A percentile compares a stretch with the other conserved stretches of the same genome.
phyloP scores from a whole-genome alignment of 2,113 vertebrate species.

The Syngnathus scovelli region DNA sequence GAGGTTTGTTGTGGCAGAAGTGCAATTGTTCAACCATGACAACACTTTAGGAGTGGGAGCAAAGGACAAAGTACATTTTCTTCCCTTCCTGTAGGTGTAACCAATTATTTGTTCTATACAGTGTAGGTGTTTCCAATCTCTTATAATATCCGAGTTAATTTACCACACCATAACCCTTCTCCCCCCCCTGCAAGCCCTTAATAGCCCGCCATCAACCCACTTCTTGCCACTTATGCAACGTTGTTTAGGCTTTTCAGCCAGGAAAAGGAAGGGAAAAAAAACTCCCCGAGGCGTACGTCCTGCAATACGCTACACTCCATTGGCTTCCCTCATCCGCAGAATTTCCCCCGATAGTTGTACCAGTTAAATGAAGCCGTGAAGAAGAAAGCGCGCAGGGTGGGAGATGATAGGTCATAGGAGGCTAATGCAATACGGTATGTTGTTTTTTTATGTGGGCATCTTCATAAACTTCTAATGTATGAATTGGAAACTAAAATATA shows the following conservation, averaged over 20 bases:
- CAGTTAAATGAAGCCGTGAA: slow-evolving; percentile 70
- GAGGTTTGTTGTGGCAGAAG: background rate
- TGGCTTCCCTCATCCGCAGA: slow-evolving; percentile 71
- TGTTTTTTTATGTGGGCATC: background rate
- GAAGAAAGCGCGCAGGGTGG: slow-evolving; percentile 34
- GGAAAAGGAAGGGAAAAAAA: slow-evolving; percentile 30
- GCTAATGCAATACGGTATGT: slow-evolving; percentile 19
- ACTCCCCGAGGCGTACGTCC: slow-evolving; percentile 63
- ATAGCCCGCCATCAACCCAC: slow-evolving; percentile 51
- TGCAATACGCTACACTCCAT: slow-evolving; percentile 65
- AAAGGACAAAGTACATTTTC: background rate
- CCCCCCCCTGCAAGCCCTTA: slow-evolving; percentile 33
- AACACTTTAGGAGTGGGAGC: background rate
- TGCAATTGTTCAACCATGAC: background rate
- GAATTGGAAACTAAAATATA: background rate
- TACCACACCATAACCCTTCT: slow-evolving; percentile 55
- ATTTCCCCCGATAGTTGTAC: slow-evolving; percentile 73
- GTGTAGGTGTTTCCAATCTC: slow-evolving; percentile 38
- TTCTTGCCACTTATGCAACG: slow-evolving; percentile 62
- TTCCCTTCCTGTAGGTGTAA: slow-evolving; percentile 1
- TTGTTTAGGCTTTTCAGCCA: slow-evolving; percentile 70
- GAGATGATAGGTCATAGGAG: slow-evolving; percentile 43
- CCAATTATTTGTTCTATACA: background rate
- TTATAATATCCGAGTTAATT: slow-evolving; percentile 49
- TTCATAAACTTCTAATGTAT: background rate